A percentile compares a stretch with the other conserved stretches of the same genome.
These are phyloP conservation scores for Drosophila stalkeri DNA, from an alignment of 2,888 invertebrate species.

Conservation along the genomic window DNA sequence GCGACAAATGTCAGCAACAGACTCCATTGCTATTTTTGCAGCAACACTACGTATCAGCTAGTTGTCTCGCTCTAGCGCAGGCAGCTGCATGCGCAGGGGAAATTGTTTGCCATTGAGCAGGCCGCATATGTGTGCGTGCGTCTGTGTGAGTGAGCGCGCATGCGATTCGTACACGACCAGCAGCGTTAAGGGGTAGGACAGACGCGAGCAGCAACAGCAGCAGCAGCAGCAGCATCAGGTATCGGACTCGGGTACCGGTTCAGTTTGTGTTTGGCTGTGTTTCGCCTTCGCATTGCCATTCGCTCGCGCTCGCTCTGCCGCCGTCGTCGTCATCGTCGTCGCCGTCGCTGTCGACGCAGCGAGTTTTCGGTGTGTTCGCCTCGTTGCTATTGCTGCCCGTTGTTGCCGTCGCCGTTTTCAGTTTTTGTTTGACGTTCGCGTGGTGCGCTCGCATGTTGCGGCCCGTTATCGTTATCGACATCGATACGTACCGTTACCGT, in stretches of 20 bases:
- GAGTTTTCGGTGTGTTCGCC: slow-evolving; percentile 36
- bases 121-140: slow-evolving; percentile 26
- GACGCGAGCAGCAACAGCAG: slow-evolving; percentile 22
- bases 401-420: slow-evolving; percentile 63
- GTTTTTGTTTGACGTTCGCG: slow-evolving; percentile 79
- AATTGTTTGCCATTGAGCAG: slow-evolving; percentile 61
- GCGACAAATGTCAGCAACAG: slow-evolving; percentile 81
- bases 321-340: slow-evolving; percentile 9
- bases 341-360: slow-evolving; percentile 40
- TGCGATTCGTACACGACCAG: slow-evolving; percentile 62
- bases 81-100: slow-evolving; percentile 39
- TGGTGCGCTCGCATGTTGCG: slow-evolving; percentile 66
- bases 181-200: slow-evolving; percentile 49
- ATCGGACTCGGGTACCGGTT: slow-evolving; percentile 49
- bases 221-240: slow-evolving; percentile 52
- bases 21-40: slow-evolving; percentile 82
- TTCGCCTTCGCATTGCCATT: slow-evolving; percentile 65
- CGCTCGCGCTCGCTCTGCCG: slow-evolving; percentile 49
- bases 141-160: slow-evolving; percentile 67
- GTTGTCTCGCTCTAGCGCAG: slow-evolving; percentile 60
- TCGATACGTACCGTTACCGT: slow-evolving; percentile 42
- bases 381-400: slow-evolving; percentile 51
- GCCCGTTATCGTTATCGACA: slow-evolving; percentile 57
- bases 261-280: slow-evolving; percentile 57
- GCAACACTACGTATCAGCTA: slow-evolving; percentile 29